Base-by-base conservation (phyloP, 2,113 vertebrate species). In the Rhynchomys soricoides region DNA sequence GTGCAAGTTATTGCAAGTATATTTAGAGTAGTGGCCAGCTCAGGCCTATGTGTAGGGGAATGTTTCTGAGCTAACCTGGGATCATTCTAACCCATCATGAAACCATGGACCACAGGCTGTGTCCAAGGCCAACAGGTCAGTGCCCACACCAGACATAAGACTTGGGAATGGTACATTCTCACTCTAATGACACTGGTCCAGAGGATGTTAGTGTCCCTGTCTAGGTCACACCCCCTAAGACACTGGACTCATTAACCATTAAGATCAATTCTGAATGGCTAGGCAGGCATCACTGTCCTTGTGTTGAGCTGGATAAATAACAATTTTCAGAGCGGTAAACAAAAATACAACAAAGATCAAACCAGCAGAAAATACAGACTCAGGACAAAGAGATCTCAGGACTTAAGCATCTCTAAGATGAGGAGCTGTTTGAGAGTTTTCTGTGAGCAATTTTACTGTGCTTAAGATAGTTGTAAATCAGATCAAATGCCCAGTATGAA, bases 321-420 rank as follows among this genome's bases (percentile, higher is more conserved):
- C 78, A 73, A 55, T 92, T 68, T 86, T 92, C 57, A 29, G 83
- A 62, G 77, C 86, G 59, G 91, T 86, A 96, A 52, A 68, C 24
- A 48, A 78, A 77, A 79, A 94, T 17, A 94, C 40, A 94, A 81
- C 55, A 26, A 95, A 91, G 94, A 89, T 83, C 91, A 93, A 89
- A 88, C 7, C 62, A 78, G 90, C 19, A 94, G 50, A 86, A 62
- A 79, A 85, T 3, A 13, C 29, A 73, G 74, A 70, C 24, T 19
- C 7, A 68, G 86, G 64, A 87, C 24, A 31, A 86, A 43, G 22
- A 81, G 66, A 45, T 43, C 17, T 48, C 83, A 7, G 77, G 31
- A 26, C 12, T 78, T n/a, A 5, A 57, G 26, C 7, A 52, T 34
- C 48, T 81, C 68, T 31, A 59, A n/a, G 34, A 55, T 29, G 43